These are phyloP conservation scores for Netelia virgata DNA, from an alignment of 2,888 invertebrate species.

Conservation along the genomic window DNA sequence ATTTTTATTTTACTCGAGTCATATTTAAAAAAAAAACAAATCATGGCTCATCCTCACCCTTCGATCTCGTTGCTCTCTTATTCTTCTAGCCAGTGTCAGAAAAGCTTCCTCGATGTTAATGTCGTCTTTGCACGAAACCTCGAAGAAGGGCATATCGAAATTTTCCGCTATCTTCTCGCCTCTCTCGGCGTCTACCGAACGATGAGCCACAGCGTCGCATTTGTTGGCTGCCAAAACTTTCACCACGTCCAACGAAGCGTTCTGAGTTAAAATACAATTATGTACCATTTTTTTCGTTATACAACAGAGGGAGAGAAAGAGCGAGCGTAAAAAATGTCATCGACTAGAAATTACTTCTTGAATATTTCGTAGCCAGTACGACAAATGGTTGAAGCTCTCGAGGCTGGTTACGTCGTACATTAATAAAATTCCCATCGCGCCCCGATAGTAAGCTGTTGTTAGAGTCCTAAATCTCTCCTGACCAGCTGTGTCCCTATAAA, in stretches of 20 bases:
- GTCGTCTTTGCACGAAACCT: constrained; percentile 94
- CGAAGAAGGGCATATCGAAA: constrained; percentile 95
- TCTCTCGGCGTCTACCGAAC: constrained; percentile 92
- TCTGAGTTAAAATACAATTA: no score
- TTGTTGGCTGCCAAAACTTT: constrained; percentile 95
- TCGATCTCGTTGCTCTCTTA: constrained; percentile 92
- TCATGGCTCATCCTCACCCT: constrained; percentile 86
- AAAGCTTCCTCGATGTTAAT: constrained; percentile 94
- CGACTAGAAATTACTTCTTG: constrained; percentile 88
- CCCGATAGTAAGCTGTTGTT: constrained; percentile 95
- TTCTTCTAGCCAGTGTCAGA: constrained; percentile 92
- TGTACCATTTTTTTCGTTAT: no score
- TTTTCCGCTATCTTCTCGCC: constrained; percentile 95
- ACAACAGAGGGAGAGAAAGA: neutral
- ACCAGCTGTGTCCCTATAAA: constrained; percentile 93
- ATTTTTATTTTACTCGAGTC: neutral
- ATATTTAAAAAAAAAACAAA: neutral
- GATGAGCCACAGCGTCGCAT: constrained; percentile 91
- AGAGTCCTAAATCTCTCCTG: constrained; percentile 92
- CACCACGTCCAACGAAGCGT: constrained; percentile 94
- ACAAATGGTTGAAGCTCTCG: constrained; percentile 95
- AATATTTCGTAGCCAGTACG: constrained; percentile 96
- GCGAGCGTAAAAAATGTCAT: neutral
- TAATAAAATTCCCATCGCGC: constrained; percentile 95
- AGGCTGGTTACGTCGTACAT: constrained; percentile 96